Evolutionary conservation across 2,113 vertebrate genomes (phyloP), one percentile per base, ranked within the genome.

Genomic region (Hemicordylus capensis): DNA sequence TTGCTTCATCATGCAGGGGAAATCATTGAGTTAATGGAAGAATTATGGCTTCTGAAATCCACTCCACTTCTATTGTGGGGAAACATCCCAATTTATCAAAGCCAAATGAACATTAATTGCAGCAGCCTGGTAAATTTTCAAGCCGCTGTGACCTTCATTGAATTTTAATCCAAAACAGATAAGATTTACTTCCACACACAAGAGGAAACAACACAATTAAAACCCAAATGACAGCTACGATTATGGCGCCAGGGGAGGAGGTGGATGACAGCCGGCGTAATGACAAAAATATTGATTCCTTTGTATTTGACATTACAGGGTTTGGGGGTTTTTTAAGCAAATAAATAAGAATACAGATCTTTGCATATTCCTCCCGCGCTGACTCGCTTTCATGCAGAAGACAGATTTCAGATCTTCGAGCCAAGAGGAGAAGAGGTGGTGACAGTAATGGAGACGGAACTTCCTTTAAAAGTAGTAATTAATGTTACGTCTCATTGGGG

Each of bases 61-160:
- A 95, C 96, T 97, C 95, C 94, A 95, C 89, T 96, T 91, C 93
- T 94, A 94, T 95, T 95, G 95, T 95, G 93, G 93, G 91, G 96
- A 80, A 96, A 95, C 89, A 86, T 94, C 96, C 95, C 96, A 97
- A 97, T 97, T 96, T 96, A 96, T 97, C 96, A 97, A 96, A 96
- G 95, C 96, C 96, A 97, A 96, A 97, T 96, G 95, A 97, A 96
- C 96, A 96, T 96, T 97, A 97, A 97, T 97, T 97, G 96, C 95
- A 94, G 95, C 96, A 96, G 96, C 95, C 96, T 96, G 95, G 87
- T 96, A 95, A 96, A 96, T 97, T 96, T 96, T 96, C 92, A 91
- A 96, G 95, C 94, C 87, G 89, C 94, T 95, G 88, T 97, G 96
- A 97, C 96, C 96, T 97, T 96, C 96, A 96, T 96, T 97, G 96